These are phyloP conservation scores for Chirona hameri DNA, from an alignment of 2,888 invertebrate species.

Conservation along the genomic window DNA sequence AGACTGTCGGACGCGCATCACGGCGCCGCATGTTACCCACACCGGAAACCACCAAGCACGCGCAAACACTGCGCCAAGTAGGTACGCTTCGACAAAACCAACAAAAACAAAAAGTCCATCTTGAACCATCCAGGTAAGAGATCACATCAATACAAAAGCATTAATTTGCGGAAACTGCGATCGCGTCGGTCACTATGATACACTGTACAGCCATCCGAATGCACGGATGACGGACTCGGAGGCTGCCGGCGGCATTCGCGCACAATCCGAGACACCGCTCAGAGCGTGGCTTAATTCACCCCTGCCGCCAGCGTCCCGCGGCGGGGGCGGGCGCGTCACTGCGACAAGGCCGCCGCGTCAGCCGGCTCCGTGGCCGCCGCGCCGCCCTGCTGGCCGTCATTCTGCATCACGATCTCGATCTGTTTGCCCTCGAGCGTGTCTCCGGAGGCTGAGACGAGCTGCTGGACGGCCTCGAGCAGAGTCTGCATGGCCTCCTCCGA, in stretches of 20 bases:
- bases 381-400: background rate
- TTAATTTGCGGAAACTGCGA: background rate
- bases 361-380: background rate
- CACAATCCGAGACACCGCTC: background rate
- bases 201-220: background rate
- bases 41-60: background rate
- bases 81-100: background rate
- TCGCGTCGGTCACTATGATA: background rate
- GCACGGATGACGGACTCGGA: background rate
- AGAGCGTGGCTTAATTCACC: too few species aligned
- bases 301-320: too few species aligned
- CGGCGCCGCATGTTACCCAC: background rate
- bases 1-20: background rate
- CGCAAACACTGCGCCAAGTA: background rate
- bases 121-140: background rate
- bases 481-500: conserved; percentile 30
- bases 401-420: conserved; percentile 30
- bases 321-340: too few species aligned
- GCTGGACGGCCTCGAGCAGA: conserved; percentile 24
- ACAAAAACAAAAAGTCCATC: background rate
- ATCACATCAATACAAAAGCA: conserved; percentile 1
- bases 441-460: conserved; percentile 24
- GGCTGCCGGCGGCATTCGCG: background rate
- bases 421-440: conserved; percentile 31
- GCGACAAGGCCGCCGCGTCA: background rate